Evolutionary conservation across 2,113 vertebrate species (phyloP), one percentile per base, ranked within the genome.

Genomic region (Polypterus bichir): DNA sequence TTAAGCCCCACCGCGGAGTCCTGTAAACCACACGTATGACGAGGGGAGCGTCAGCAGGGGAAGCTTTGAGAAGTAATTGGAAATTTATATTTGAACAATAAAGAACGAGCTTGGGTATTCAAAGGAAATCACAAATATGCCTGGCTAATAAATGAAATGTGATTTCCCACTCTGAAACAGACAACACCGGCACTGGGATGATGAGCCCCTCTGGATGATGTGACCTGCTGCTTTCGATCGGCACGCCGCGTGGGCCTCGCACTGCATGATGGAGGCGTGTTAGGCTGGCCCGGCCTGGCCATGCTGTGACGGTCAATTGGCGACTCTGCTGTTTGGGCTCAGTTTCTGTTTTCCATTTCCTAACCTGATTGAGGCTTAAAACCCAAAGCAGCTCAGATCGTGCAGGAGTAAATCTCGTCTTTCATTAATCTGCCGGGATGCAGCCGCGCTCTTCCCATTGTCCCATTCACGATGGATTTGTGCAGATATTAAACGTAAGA

Each of bases 321-420:
- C 82, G 75, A 81, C 77, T 77, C 70, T 76, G 77, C 76, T 76
- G 82, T 86, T 80, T 82, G 69, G 71, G 81, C 77, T 76, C 76
- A 67, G 68, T 81, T 81, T 27, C 81, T 81, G 71, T 68, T 81
- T 83, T 73, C 77, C 68, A 80, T 82, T 83, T 80, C 76, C 76
- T 76, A 68, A 62, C 73, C 74, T 86, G 84, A 86, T 86, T 82
- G 77, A 74, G 79, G 80, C 80, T 86, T 86, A 81, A 84, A 81
- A 80, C 71, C 76, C 74, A 81, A 83, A 85, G 82, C 79, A 86
- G 84, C 80, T 80, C 78, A 79, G 81, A 82, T 84, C 83, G 86
- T 85, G 85, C 82, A 73, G 56, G 66, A 69, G 68, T 81, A 84
- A 84, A 87, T 86, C 82, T 82, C 70, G 69, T 62, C 70, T 69